Percentiles rank a stretch among this genome's conserved stretches.
Evolutionary conservation across 2,797 vertebrate species (phyloP).

Genomic region (Notoglanidium macrostoma): DNA sequence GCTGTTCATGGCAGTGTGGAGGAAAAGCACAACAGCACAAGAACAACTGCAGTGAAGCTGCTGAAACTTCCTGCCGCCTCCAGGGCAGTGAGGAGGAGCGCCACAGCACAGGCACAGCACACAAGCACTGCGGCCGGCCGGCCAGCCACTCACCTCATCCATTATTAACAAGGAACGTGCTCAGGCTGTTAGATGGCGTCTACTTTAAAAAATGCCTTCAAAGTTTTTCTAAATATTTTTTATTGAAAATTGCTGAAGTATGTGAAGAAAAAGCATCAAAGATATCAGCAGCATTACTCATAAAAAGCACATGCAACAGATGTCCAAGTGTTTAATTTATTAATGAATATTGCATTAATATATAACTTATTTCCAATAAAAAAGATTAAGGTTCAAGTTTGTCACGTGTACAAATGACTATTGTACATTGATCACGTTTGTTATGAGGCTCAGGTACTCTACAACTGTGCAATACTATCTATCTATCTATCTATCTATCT

Average conservation of each 20-base stretch:
- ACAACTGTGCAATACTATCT: too few relatives aligned
- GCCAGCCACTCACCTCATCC: too few relatives aligned
- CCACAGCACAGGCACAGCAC: background rate
- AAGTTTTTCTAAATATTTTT: background rate
- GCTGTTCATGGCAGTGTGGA: slow-evolving; percentile 53
- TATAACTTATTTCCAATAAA: background rate
- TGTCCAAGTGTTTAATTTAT: background rate
- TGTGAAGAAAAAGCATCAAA: background rate
- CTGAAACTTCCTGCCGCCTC: slow-evolving; percentile 68
- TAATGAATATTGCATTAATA: background rate
- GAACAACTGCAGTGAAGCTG: background rate
- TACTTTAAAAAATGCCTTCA: too few relatives aligned
- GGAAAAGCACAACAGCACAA: slow-evolving; percentile 18
- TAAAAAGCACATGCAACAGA: background rate
- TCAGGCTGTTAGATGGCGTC: background rate
- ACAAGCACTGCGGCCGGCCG: too few relatives aligned
- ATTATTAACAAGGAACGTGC: background rate
- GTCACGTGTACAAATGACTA: too few relatives aligned
- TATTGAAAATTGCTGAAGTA: background rate
- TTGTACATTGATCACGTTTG: too few relatives aligned
- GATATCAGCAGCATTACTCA: background rate
- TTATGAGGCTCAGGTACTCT: too few relatives aligned
- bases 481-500: too few relatives aligned
- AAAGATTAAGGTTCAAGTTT: background rate
- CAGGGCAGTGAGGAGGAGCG: background rate